A percentile compares a stretch with the other conserved stretches of the same genome.
phyloP scores from a whole-genome alignment of 2,888 invertebrate species.

The Theristus sp. region DNA sequence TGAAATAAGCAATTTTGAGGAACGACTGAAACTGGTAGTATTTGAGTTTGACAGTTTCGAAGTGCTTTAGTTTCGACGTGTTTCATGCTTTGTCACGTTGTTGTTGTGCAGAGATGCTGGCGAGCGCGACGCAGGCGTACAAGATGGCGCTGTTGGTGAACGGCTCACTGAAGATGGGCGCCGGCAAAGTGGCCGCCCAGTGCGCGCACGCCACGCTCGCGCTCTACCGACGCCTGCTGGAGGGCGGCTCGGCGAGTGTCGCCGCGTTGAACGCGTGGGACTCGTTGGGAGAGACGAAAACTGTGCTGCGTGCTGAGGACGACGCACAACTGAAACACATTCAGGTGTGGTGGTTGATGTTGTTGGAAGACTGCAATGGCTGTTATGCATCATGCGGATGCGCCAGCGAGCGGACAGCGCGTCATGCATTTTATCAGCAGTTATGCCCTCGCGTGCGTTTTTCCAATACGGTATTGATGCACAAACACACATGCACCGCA shows the following conservation, averaged over 20 bases:
- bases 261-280: constrained; percentile 33
- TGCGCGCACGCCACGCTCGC: constrained; percentile 41
- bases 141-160: constrained; percentile 47
- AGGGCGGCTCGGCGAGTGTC: constrained; percentile 29
- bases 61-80: too few relatives aligned
- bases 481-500: too few relatives aligned
- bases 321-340: constrained; percentile 27
- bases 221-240: constrained; percentile 31
- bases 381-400: too few relatives aligned
- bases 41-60: too few relatives aligned
- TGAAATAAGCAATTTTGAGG: too few relatives aligned
- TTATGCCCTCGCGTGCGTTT: too few relatives aligned
- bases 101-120: background rate
- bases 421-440: too few relatives aligned
- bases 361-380: too few relatives aligned
- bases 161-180: constrained; percentile 40
- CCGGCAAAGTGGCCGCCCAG: constrained; percentile 41
- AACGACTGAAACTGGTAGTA: too few relatives aligned
- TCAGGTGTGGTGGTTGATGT: too few relatives aligned
- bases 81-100: background rate
- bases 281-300: constrained; percentile 30
- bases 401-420: too few relatives aligned
- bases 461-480: too few relatives aligned
- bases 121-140: constrained; percentile 17
- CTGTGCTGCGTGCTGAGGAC: constrained; percentile 28